Conservation (phyloP, 2,797 vertebrate genomes). For the Pelochelys cantorii region DNA sequence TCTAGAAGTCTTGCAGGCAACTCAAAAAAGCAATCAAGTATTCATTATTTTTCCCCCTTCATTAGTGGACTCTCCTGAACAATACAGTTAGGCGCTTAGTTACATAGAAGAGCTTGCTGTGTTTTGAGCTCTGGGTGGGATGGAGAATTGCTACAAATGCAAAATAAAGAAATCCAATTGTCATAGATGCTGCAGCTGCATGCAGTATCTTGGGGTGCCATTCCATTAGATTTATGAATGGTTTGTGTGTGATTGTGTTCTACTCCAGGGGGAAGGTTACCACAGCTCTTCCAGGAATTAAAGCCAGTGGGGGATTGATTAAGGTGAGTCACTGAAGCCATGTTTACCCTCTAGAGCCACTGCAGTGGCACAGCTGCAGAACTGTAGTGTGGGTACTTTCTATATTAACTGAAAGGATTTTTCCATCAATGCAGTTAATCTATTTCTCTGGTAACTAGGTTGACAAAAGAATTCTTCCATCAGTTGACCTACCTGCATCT, state of each 20-base stretch:
- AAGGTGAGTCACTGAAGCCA: background rate
- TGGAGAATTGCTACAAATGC: background rate
- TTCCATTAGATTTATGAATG: background rate
- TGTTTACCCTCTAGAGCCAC: background rate
- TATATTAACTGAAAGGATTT: background rate
- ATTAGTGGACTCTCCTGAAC: background rate
- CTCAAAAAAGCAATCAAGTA: background rate
- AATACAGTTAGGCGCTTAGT: background rate
- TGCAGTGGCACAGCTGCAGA: background rate
- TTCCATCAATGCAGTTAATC: background rate
- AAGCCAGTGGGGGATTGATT: background rate
- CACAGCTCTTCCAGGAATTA: too few relatives aligned
- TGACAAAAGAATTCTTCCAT: background rate
- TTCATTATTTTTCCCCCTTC: conserved; percentile 2
- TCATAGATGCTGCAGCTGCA: background rate
- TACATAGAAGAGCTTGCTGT: background rate
- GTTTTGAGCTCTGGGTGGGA: background rate
- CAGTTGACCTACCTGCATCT: background rate
- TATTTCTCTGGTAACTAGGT: background rate
- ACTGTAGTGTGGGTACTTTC: background rate
- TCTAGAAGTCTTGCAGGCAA: conserved; percentile 48
- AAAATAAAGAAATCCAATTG: background rate
- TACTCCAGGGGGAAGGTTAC: background rate
- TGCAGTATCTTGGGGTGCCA: background rate
- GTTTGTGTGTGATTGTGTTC: background rate